These are phyloP conservation scores for Drosophila eohydei DNA, from an alignment of 2,888 invertebrate genomes.

Conservation along the genomic window DNA sequence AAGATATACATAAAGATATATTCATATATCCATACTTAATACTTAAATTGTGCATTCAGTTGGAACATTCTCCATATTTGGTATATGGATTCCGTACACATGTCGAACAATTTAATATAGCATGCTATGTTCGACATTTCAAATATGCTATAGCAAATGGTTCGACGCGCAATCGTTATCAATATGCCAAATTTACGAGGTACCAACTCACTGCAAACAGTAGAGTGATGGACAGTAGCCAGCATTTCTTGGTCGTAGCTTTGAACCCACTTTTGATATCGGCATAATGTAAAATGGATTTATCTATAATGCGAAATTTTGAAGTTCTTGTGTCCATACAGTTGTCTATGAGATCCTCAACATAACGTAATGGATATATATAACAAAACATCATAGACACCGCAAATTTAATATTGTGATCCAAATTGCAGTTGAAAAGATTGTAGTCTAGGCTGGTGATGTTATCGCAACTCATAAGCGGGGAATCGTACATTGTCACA, in stretches of 20 bases:
- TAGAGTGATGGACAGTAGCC: neutral
- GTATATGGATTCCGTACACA: neutral
- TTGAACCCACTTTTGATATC: neutral
- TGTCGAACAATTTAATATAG: neutral
- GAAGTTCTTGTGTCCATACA: neutral
- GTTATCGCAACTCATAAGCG: constrained; percentile 12
- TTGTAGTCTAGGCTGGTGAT: constrained; percentile 10
- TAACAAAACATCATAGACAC: constrained; percentile 24
- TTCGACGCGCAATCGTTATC: neutral
- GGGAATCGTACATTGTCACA: constrained; percentile 30
- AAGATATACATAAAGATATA: too few species aligned
- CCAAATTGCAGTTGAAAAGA: constrained; percentile 16
- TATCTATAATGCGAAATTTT: neutral
- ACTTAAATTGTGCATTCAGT: too few species aligned
- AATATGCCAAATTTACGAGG: neutral
- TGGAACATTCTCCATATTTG: neutral
- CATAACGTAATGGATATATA: constrained; percentile 25
- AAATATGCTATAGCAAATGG: neutral
- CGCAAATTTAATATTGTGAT: neutral
- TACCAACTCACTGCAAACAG: neutral
- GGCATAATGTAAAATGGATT: constrained; percentile 35
- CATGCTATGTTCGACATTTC: neutral
- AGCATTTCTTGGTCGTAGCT: neutral
- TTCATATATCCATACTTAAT: too few species aligned
- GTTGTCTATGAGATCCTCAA: constrained; percentile 23